Evolutionary conservation across 2,113 vertebrate genomes (phyloP), one percentile per base, ranked within the genome.

Genomic region (Poeciliopsis retropinna): DNA sequence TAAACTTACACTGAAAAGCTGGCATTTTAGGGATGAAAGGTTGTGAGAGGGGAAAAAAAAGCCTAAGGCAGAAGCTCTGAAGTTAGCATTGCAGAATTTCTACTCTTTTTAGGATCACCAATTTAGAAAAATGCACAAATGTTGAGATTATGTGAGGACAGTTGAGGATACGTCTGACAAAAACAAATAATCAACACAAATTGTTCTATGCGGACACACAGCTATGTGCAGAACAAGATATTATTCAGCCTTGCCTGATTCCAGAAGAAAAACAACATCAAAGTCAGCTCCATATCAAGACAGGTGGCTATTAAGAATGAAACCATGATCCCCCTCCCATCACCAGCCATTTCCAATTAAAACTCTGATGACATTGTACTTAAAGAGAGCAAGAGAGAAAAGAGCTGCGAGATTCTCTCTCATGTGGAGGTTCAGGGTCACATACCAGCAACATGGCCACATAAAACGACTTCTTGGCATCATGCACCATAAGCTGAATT

Each of bases 51-150:
- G 64, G 44, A 25, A 54, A 1, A 65, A 77, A 31, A 31, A 57
- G 27, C 12, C 14, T 5, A 74, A 91, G 89, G 86, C 87, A 81
- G 65, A 60, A 81, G 73, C 90, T 93, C 87, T 87, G 76, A 91
- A 69, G 64, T 51, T 22, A 14, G 60, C 39, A 60, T 68, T 76
- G 14, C 13, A 7, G 28, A 63, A 30, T 31, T 29, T 30, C 5
- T 29, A 31, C 15, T 31, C 10, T 15, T 30, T 29, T 63, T 17
- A 29, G 28, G 61, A 30, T 30, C 39, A 37, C 22, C 12, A 14
- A 65, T 17, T 14, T 12, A 65, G 13, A 37, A 65, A 57, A 25
- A 57, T 10, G 7, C 68, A 29, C 78, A 81, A 81, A 82, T 64
- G 83, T 34, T 64, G 64, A 54, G 80, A 79, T 88, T 62, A 71